phyloP scores from a whole-genome alignment of 2,113 vertebrate species.

The Myxocyprinus asiaticus region DNA sequence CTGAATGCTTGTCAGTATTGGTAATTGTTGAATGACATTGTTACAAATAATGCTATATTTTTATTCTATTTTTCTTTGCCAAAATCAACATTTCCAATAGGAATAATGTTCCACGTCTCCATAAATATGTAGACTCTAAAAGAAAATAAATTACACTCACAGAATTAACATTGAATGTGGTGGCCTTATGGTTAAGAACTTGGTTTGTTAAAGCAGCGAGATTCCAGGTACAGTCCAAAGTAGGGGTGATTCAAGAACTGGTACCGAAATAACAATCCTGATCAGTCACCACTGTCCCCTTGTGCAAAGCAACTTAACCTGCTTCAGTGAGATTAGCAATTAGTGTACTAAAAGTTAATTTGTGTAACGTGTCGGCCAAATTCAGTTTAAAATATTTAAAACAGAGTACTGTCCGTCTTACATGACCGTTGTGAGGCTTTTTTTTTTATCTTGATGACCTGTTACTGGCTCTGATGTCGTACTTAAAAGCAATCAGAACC shows the following conservation, averaged over 20 bases:
- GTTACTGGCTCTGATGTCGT: slow-evolving; percentile 7
- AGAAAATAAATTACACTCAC: background rate
- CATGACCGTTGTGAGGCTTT: slow-evolving; percentile 16
- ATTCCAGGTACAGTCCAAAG: too few species aligned
- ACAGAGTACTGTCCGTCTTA: too few species aligned
- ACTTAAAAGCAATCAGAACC: slow-evolving; percentile 7
- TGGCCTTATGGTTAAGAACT: too few species aligned
- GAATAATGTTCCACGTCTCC: slow-evolving; percentile 44
- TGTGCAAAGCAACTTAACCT: background rate
- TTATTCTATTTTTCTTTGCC: slow-evolving; percentile 60
- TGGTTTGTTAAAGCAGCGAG: too few species aligned
- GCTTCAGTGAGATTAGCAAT: background rate
- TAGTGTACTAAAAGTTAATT: slow-evolving; percentile 1
- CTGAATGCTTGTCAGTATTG: slow-evolving; percentile 29
- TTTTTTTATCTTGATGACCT: background rate
- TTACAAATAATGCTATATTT: slow-evolving; percentile 57
- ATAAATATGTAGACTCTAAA: slow-evolving; percentile 37
- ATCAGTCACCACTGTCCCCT: slow-evolving; percentile 7
- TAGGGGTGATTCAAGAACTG: background rate
- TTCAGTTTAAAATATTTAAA: slow-evolving; percentile 15
- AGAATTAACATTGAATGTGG: too few species aligned
- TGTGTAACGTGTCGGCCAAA: background rate
- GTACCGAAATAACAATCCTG: background rate
- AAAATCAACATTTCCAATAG: slow-evolving; percentile 39
- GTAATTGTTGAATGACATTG: slow-evolving; percentile 40